Evolutionary conservation across 2,797 vertebrate species (phyloP).

Genomic region (Xenopus petersii): DNA sequence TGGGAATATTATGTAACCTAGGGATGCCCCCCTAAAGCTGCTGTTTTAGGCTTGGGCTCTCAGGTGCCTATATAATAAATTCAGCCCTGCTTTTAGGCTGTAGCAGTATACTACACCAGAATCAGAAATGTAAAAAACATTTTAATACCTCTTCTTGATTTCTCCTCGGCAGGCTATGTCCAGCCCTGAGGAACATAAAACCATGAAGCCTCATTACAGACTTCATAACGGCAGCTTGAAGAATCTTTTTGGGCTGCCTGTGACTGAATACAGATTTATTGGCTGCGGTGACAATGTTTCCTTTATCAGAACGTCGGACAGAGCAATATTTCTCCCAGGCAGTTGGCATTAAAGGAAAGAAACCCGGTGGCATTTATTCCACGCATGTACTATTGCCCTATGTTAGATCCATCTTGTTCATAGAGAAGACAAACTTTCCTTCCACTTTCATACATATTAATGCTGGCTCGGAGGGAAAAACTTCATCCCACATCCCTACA

Average conservation of each 20-base stretch:
- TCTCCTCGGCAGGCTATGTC: not conserved
- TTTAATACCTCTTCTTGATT: too few relatives aligned
- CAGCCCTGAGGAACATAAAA: not conserved
- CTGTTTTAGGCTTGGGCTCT: too few relatives aligned
- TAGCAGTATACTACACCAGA: too few relatives aligned
- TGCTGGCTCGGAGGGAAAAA: not conserved
- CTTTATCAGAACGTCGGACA: constrained; percentile 14
- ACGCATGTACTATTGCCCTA: not conserved
- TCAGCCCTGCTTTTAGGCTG: too few relatives aligned
- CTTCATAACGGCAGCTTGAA: not conserved
- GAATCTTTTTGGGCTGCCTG: not conserved
- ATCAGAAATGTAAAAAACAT: too few relatives aligned
- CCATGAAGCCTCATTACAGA: constrained; percentile 1
- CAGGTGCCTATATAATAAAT: too few relatives aligned
- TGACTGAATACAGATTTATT: constrained; percentile 28
- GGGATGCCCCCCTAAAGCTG: too few relatives aligned
- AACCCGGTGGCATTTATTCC: constrained; percentile 8
- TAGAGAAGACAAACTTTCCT: not conserved
- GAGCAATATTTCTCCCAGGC: constrained; percentile 10
- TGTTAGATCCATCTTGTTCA: not conserved
- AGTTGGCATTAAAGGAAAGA: constrained; percentile 10
- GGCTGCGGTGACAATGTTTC: not conserved
- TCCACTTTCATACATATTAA: not conserved
- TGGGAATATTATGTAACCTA: too few relatives aligned
- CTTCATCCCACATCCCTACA: not conserved